phyloP scores from a whole-genome alignment of 1,140 invertebrate genomes.

The Marisa cornuarietis region DNA sequence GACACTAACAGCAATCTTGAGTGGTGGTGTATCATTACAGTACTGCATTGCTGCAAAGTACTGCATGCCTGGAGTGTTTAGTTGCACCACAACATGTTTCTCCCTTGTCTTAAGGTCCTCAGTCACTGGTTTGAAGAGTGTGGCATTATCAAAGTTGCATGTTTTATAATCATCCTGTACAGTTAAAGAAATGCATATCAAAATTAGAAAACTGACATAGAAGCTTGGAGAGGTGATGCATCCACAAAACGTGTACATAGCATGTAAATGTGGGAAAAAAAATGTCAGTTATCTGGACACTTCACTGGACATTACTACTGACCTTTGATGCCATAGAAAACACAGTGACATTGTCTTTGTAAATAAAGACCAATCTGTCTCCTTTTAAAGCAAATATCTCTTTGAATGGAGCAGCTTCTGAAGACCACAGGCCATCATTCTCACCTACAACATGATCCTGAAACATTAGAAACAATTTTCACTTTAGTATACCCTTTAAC shows the following conservation, averaged over 20 bases:
- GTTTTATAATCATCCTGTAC: conserved; percentile 25
- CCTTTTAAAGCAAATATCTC: conserved; percentile 26
- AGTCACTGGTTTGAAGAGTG: neutral
- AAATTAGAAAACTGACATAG: neutral
- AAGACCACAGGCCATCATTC: conserved; percentile 28
- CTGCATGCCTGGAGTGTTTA: conserved; percentile 9
- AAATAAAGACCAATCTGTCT: conserved; percentile 28
- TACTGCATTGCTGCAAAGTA: conserved; percentile 25
- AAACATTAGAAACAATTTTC: neutral
- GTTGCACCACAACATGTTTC: neutral
- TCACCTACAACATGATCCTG: conserved; percentile 32
- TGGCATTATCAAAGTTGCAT: conserved; percentile 30
- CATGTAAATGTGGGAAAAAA: neutral
- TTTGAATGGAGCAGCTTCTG: conserved; percentile 20
- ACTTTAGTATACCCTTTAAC: neutral
- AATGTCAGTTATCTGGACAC: neutral
- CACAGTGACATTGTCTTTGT: conserved; percentile 19
- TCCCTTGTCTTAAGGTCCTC: neutral
- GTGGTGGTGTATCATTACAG: conserved; percentile 26
- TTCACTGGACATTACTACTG: neutral
- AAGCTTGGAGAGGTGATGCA: neutral
- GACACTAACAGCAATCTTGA: conserved; percentile 28
- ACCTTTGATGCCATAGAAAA: conserved; percentile 24
- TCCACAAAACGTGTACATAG: neutral
- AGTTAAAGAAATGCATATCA: neutral